Conservation (phyloP, 1,140 invertebrate genomes). For the Hetaerina americana region DNA sequence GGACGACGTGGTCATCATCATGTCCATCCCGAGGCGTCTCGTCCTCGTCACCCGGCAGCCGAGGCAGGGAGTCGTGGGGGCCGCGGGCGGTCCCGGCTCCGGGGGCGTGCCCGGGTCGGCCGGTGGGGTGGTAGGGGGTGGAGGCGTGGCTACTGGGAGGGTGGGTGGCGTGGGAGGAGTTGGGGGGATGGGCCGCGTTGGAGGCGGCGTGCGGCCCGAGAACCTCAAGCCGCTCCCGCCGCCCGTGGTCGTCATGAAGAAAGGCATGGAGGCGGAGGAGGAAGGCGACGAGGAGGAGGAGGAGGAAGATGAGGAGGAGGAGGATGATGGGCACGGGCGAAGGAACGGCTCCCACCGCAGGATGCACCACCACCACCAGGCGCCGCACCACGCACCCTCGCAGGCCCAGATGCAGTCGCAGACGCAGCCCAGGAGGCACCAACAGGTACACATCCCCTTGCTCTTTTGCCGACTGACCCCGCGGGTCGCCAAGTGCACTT, state of each 20-base stretch:
- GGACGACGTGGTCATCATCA: slow-evolving; percentile 97
- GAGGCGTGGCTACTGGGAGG: slow-evolving; percentile 56
- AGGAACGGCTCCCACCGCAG: slow-evolving; percentile 3
- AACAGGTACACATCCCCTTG: no score
- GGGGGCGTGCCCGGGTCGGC: neutral
- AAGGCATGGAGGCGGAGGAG: slow-evolving; percentile 77
- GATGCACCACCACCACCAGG: slow-evolving; percentile 1
- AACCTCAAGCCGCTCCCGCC: slow-evolving; percentile 36
- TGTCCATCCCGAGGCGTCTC: slow-evolving; percentile 93
- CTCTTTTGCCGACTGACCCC: no score
- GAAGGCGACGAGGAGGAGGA: slow-evolving; percentile 36
- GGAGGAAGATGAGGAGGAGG: slow-evolving; percentile 14
- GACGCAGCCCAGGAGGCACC: slow-evolving; percentile 26
- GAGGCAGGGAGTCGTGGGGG: slow-evolving; percentile 18
- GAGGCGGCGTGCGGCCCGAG: neutral
- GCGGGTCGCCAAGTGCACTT: no score
- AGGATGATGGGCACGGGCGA: slow-evolving; percentile 13
- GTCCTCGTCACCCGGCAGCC: slow-evolving; percentile 74
- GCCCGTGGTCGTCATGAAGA: slow-evolving; percentile 86
- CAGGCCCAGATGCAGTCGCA: slow-evolving; percentile 37
- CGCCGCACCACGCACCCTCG: neutral
- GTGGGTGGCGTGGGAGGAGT: slow-evolving; percentile 15
- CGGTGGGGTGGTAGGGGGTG: neutral
- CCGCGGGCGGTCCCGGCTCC: slow-evolving; percentile 8
- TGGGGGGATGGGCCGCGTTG: neutral